Conservation (phyloP, 2,888 invertebrate genomes). For the Hirtodrosophila duncani region DNA sequence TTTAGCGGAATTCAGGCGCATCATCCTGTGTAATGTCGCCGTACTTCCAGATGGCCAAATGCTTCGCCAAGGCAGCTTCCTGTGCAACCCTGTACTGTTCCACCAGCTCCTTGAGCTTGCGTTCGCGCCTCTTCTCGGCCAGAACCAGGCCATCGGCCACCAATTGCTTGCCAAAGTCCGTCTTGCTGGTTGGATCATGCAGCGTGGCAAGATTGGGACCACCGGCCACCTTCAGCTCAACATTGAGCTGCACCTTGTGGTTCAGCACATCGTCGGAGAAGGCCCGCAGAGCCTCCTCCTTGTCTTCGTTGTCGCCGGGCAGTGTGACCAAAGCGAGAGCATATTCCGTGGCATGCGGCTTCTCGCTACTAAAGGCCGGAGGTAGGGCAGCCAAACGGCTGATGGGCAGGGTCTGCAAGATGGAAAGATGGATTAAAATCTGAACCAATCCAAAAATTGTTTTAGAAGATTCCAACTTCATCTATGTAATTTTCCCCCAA, state of each 20-base stretch:
- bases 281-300: constrained; percentile 85
- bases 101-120: constrained; percentile 87
- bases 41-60: constrained; percentile 96
- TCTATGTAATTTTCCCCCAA: no score
- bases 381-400: constrained; percentile 91
- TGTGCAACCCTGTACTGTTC: constrained; percentile 91
- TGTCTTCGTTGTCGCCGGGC: constrained; percentile 92
- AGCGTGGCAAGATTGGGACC: constrained; percentile 76
- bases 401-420: constrained; percentile 80
- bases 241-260: constrained; percentile 88
- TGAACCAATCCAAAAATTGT: background rate
- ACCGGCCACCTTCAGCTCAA: constrained; percentile 83
- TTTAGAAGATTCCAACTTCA: background rate
- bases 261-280: constrained; percentile 84
- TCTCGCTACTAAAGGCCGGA: constrained; percentile 85
- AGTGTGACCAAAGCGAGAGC: constrained; percentile 89
- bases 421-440: background rate
- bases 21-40: constrained; percentile 89
- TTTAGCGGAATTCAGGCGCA: constrained; percentile 78
- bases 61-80: constrained; percentile 90
- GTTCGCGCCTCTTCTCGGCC: constrained; percentile 89
- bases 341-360: constrained; percentile 92
- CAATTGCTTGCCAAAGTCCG: constrained; percentile 84
- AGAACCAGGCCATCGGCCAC: constrained; percentile 91
- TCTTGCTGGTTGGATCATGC: constrained; percentile 75